Evolutionary conservation across 2,113 vertebrate species (phyloP).

Genomic region (Psophia crepitans): DNA sequence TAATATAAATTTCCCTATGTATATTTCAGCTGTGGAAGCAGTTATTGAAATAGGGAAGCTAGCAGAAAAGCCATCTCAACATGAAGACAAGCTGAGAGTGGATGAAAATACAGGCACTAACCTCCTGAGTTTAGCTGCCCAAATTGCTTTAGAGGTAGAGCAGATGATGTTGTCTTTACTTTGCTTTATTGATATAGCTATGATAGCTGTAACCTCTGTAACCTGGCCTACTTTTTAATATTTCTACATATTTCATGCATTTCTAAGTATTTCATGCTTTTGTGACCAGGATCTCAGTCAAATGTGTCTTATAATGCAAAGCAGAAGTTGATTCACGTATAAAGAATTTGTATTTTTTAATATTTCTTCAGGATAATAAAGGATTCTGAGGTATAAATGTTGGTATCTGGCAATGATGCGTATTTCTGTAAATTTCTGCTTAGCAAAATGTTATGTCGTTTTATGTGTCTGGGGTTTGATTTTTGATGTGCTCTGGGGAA

Average conservation of each 20-base stretch:
- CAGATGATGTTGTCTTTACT: background rate
- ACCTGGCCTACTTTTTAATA: background rate
- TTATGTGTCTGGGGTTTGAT: background rate
- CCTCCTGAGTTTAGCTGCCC: slow-evolving; percentile 84
- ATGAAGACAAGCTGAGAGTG: slow-evolving; percentile 58
- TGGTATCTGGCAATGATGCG: background rate
- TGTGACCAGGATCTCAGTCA: background rate
- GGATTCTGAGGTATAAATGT: background rate
- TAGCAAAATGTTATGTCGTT: background rate
- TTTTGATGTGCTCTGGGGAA: background rate
- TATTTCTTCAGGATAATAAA: background rate
- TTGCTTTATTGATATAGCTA: background rate
- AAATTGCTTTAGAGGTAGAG: slow-evolving; percentile 88
- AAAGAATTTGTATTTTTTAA: background rate
- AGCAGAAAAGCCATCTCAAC: slow-evolving; percentile 21
- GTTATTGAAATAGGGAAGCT: slow-evolving; percentile 75
- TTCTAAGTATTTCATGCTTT: background rate
- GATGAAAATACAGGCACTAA: slow-evolving; percentile 66
- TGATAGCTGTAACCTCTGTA: background rate
- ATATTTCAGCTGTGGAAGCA: slow-evolving; percentile 77
- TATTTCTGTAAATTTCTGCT: background rate
- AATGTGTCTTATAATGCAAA: background rate
- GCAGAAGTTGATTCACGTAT: background rate
- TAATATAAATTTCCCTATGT: background rate
- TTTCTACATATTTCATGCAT: background rate